Base-by-base conservation (phyloP, 92 coral and sea anemone genomes). In the Umimayanthus chanpuru region DNA sequence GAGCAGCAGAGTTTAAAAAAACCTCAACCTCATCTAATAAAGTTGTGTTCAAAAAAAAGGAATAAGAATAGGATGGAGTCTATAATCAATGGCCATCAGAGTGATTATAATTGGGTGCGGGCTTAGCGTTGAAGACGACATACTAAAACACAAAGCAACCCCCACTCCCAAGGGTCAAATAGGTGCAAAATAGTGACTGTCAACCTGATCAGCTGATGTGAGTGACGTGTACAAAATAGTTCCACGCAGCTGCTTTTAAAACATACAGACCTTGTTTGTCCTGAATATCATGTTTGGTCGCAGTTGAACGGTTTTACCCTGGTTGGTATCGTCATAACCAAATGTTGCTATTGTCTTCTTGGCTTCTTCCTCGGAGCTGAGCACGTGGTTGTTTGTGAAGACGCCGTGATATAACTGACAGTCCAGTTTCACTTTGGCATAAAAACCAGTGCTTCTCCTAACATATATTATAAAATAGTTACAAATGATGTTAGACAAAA, bases 371-470 rank as follows among this genome's bases (percentile, higher is more conserved):
- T 21, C 58, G 38, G 93, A 82, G 12, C 90, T 80, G 73, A 97
- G 68, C 74, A 97, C 99, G 93, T 97, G 99, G 89, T 97, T 88
- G 85, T 95, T 95, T 2, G 99, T 97, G 41, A 97, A 94, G n/a
- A 97, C 93, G 2, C 99, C 98, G 39, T 80, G 77, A 71, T 77
- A 82, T 6, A 75, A 90, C 0, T 25, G 40, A 2, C 89, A 90
- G 41, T 90, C 82, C 81, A 91, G 44, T 32, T 25, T 74, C 15
- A 94, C 92, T 44, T 80, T 88, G 4, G 96, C 91, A 89, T 92
- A 94, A 77, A 97, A 97, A 23, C 98, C 99, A 73, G 90, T 95
- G 18, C 99, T 95, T 82, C 97, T 91, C 88, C 99, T 97, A 56
- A 5, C 85, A 67, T 39, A 44, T 5, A n/a, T 85, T 21, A 30